A percentile compares a stretch with the other conserved stretches of the same genome.
These are phyloP conservation scores for Sebastes schlegelii DNA, from an alignment of 2,113 vertebrate genomes.

Conservation along the genomic window DNA sequence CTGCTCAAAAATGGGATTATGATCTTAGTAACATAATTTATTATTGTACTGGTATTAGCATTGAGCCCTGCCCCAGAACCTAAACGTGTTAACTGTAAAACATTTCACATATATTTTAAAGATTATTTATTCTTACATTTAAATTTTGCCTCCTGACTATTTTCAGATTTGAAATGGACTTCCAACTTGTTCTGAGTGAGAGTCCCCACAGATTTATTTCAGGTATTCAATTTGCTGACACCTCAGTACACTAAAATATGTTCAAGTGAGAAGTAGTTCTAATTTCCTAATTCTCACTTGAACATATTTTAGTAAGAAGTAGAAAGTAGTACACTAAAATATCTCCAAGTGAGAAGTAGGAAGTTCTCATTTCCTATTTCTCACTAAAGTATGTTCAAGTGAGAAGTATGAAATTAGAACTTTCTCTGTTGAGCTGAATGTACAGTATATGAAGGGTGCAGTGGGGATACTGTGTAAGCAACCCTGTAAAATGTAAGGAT, in stretches of 20 bases:
- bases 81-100: neutral
- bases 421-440: neutral
- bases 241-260: neutral
- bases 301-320: too few species aligned
- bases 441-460: neutral
- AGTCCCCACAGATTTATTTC: neutral
- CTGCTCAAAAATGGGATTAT: neutral
- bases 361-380: too few species aligned
- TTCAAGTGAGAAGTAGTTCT: neutral
- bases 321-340: neutral
- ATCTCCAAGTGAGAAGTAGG: neutral
- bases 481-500: neutral
- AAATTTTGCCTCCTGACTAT: neutral
- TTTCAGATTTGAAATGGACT: neutral
- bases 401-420: neutral
- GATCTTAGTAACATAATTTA: neutral
- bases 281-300: too few species aligned
- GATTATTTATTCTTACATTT: neutral
- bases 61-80: neutral
- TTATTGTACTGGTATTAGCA: neutral
- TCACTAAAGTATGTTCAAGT: neutral
- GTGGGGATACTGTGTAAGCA: neutral
- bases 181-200: neutral
- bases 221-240: neutral
- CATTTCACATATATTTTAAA: neutral